These are phyloP conservation scores for Neoitamus cyanurus DNA, from an alignment of 2,888 invertebrate species.

Conservation along the genomic window DNA sequence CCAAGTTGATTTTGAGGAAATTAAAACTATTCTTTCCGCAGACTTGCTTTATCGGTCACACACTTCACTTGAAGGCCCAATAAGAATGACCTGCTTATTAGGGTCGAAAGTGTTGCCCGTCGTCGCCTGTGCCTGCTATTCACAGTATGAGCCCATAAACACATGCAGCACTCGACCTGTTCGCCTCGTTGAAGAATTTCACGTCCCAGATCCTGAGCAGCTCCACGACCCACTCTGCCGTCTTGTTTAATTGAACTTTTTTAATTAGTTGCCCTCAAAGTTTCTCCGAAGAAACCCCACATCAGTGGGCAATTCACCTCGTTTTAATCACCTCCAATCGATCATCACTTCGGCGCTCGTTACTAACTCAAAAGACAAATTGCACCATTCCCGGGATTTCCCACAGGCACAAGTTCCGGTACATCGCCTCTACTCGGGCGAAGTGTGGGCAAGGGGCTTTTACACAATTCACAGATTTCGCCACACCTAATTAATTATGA, in stretches of 20 bases:
- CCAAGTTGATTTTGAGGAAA: neutral
- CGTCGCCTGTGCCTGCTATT: too few species aligned
- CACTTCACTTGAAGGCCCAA: neutral
- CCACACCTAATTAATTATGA: constrained; percentile 44
- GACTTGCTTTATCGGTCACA: neutral
- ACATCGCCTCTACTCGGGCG: neutral
- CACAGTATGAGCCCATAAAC: neutral
- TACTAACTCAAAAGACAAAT: constrained; percentile 45
- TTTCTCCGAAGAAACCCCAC: neutral
- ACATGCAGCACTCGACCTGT: neutral
- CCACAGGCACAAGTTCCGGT: neutral
- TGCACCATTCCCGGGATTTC: constrained; percentile 15
- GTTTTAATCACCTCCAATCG: constrained; percentile 28
- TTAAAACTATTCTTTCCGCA: neutral
- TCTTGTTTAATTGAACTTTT: neutral
- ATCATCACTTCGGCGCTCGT: constrained; percentile 29
- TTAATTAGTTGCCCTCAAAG: neutral
- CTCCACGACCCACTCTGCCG: neutral
- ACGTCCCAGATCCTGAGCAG: neutral
- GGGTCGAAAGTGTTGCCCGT: neutral
- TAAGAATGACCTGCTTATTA: neutral
- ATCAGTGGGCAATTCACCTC: neutral
- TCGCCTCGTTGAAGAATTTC: neutral
- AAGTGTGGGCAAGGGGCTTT: neutral
- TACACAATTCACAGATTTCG: neutral